phyloP scores from a whole-genome alignment of 1,140 invertebrate genomes.

The Apis dorsata region DNA sequence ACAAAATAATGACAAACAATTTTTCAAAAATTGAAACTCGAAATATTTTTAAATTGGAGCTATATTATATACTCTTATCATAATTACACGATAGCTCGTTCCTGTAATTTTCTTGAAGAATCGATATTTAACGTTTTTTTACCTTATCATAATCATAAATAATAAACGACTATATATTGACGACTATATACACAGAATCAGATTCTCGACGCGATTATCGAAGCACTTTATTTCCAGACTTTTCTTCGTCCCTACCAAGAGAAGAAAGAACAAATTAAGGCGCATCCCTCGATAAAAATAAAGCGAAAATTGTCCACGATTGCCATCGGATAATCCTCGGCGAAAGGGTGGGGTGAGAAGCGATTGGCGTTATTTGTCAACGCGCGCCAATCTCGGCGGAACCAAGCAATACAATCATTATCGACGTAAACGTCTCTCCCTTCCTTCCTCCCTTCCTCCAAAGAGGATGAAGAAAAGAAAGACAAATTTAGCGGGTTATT shows the following conservation, averaged over 20 bases:
- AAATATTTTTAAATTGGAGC: too few species aligned
- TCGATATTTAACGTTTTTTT: too few species aligned
- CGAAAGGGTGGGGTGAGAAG: slow-evolving; percentile 52
- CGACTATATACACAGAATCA: too few species aligned
- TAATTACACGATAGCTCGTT: too few species aligned
- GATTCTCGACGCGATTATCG: too few species aligned
- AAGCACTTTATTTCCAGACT: neutral
- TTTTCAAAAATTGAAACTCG: too few species aligned
- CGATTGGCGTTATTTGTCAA: slow-evolving; percentile 67
- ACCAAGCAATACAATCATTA: slow-evolving; percentile 36
- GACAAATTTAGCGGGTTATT: slow-evolving; percentile 32
- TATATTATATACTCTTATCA: too few species aligned
- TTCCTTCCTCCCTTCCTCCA: neutral
- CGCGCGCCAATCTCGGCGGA: slow-evolving; percentile 37
- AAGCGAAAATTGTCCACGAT: slow-evolving; percentile 22
- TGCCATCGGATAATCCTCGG: slow-evolving; percentile 61
- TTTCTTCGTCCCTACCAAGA: too few species aligned
- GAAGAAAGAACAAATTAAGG: neutral
- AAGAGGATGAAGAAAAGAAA: slow-evolving; percentile 18
- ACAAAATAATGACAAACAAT: too few species aligned
- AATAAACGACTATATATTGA: too few species aligned
- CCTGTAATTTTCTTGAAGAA: too few species aligned
- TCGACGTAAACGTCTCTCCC: slow-evolving; percentile 27
- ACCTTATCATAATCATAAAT: too few species aligned
- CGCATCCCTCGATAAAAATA: slow-evolving; percentile 10